These are phyloP conservation scores for Drosophila merina DNA, from an alignment of 2,888 invertebrate species.

Conservation along the genomic window DNA sequence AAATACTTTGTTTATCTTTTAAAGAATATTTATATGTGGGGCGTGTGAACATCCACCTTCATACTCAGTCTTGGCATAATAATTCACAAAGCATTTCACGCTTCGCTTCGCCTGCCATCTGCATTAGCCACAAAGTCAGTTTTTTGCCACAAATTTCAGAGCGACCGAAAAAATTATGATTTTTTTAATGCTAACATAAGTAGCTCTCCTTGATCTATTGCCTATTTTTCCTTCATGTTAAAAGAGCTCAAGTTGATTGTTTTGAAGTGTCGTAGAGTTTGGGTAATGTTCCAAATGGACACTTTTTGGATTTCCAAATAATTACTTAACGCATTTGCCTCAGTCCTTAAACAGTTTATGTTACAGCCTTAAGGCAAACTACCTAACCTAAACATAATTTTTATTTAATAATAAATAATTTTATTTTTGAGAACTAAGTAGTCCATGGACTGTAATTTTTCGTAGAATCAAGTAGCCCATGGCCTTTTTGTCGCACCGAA, in stretches of 20 bases:
- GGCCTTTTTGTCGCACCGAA: not conserved
- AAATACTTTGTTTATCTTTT: slow-evolving; percentile 50
- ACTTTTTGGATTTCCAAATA: not conserved
- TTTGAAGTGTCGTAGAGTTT: slow-evolving; percentile 2
- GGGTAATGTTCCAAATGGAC: slow-evolving; percentile 4
- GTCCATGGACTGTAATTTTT: not conserved
- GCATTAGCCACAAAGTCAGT: slow-evolving; percentile 72
- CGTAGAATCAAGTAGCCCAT: slow-evolving; percentile 4
- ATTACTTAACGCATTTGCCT: not conserved
- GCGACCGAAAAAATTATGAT: slow-evolving; percentile 38
- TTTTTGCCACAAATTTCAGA: slow-evolving; percentile 35
- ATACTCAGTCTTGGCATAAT: slow-evolving; percentile 53
- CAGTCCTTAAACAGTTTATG: not conserved
- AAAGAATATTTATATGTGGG: slow-evolving; percentile 52
- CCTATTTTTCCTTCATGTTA: slow-evolving; percentile 4
- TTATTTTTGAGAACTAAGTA: not conserved
- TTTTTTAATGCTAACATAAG: slow-evolving; percentile 57
- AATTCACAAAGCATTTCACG: slow-evolving; percentile 76
- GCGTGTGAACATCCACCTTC: slow-evolving; percentile 21
- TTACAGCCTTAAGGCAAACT: not conserved
- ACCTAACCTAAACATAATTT: too few relatives aligned
- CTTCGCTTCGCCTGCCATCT: slow-evolving; percentile 74
- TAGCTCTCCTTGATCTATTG: slow-evolving; percentile 56
- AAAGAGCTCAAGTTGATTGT: slow-evolving; percentile 24
- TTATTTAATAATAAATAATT: too few relatives aligned